Conservation (phyloP, 2,113 vertebrate species). For the Alligator sinensis region DNA sequence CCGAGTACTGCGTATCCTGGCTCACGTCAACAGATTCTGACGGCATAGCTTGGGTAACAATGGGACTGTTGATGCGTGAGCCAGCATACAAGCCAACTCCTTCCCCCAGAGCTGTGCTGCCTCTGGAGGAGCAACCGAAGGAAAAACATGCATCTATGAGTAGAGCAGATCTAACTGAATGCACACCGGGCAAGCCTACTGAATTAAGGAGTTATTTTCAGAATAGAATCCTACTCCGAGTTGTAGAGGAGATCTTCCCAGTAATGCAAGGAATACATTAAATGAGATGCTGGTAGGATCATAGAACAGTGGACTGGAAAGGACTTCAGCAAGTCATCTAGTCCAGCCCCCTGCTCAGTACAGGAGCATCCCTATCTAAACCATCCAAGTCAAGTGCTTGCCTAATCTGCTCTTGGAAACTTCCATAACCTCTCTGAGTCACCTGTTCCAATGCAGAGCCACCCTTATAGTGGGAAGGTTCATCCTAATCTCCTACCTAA, state of each 20-base stretch:
- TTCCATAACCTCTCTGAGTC: no score
- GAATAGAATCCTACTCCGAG: rapidly evolving
- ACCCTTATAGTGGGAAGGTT: no score
- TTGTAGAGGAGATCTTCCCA: background rate
- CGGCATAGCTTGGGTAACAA: background rate
- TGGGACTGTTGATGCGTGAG: rapidly evolving
- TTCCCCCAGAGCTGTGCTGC: background rate
- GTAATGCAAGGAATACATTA: background rate
- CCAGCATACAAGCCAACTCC: background rate
- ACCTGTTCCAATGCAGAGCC: no score
- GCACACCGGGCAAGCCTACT: rapidly evolving
- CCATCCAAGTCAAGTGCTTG: no score
- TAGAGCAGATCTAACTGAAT: background rate
- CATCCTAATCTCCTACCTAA: no score
- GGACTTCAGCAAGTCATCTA: background rate
- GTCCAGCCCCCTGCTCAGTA: no score
- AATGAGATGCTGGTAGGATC: no score
- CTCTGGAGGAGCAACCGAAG: background rate
- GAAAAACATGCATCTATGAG: background rate
- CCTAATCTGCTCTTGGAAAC: no score
- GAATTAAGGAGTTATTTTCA: background rate
- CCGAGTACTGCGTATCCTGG: background rate
- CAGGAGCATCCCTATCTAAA: no score
- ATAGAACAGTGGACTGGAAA: background rate
- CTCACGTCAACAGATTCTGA: background rate